Conservation (phyloP, 2,797 vertebrate genomes). For the Hoplostethus mediterraneus region DNA sequence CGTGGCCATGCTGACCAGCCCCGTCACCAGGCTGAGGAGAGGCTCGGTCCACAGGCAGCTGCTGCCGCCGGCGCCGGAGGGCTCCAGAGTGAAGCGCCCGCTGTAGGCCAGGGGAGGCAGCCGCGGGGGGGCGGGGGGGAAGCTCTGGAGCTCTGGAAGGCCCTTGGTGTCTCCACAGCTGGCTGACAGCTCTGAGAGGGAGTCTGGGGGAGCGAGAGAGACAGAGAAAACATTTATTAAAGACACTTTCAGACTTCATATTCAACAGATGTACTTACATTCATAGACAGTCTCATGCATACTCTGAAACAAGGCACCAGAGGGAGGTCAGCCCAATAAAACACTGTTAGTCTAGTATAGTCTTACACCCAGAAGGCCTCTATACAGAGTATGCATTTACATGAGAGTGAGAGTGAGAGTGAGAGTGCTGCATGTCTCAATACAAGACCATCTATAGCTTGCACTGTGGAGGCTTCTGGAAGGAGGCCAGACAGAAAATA, state of each 20-base stretch:
- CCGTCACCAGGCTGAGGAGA: slow-evolving; percentile 93
- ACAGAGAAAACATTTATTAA: slow-evolving; percentile 34
- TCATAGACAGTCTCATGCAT: too few relatives aligned
- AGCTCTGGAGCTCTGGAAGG: slow-evolving; percentile 84
- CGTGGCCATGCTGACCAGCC: slow-evolving; percentile 89
- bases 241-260: background rate
- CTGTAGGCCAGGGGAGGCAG: slow-evolving; percentile 93
- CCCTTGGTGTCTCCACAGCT: slow-evolving; percentile 82
- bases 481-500: too few relatives aligned
- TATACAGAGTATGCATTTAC: background rate
- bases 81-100: slow-evolving; percentile 94
- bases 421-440: background rate
- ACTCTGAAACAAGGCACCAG: too few relatives aligned
- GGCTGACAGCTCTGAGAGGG: slow-evolving; percentile 89
- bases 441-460: background rate
- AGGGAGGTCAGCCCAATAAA: too few relatives aligned
- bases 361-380: too few relatives aligned
- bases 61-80: slow-evolving; percentile 77
- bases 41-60: slow-evolving; percentile 94
- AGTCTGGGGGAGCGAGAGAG: slow-evolving; percentile 83
- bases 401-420: background rate
- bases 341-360: too few relatives aligned
- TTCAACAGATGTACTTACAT: too few relatives aligned
- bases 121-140: slow-evolving; percentile 59
- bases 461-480: background rate